phyloP scores from a whole-genome alignment of 2,888 invertebrate genomes.

The Torymus texanus region DNA sequence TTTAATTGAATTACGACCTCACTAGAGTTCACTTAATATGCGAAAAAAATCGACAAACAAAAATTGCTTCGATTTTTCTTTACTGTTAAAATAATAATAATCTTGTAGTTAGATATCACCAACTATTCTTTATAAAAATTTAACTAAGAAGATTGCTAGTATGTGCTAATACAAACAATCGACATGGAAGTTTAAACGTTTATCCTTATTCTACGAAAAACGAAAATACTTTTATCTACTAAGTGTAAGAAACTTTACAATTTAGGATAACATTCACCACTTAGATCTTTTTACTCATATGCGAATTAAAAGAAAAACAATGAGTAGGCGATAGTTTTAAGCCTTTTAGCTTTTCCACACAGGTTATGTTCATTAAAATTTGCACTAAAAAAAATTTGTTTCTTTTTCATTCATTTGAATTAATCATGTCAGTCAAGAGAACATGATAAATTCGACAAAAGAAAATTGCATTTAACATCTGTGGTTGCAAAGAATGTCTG shows the following conservation, averaged over 20 bases:
- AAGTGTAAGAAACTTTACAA: slow-evolving; percentile 28
- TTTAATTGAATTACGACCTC: slow-evolving; percentile 37
- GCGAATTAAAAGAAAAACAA: slow-evolving; percentile 32
- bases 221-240: slow-evolving; percentile 23
- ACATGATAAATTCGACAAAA: slow-evolving; percentile 9
- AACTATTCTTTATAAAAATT: slow-evolving; percentile 23
- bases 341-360: slow-evolving; percentile 31
- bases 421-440: slow-evolving; percentile 17
- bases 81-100: slow-evolving; percentile 17
- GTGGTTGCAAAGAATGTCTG: slow-evolving; percentile 33
- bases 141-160: slow-evolving; percentile 20
- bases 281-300: slow-evolving; percentile 39
- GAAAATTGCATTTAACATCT: slow-evolving; percentile 22
- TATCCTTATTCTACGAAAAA: slow-evolving; percentile 32
- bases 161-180: slow-evolving; percentile 30
- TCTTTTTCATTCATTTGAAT: slow-evolving; percentile 7
- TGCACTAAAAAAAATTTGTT: neutral
- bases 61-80: slow-evolving; percentile 21
- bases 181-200: slow-evolving; percentile 33
- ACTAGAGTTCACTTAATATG: slow-evolving; percentile 40
- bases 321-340: slow-evolving; percentile 24
- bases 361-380: slow-evolving; percentile 11
- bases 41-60: slow-evolving; percentile 31
- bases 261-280: slow-evolving; percentile 32
- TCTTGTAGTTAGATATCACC: slow-evolving; percentile 5